A percentile compares a stretch with the other conserved stretches of the same genome.
These are phyloP conservation scores for Callorhinus ursinus DNA, from an alignment of 2,113 vertebrate genomes.

Conservation along the genomic window DNA sequence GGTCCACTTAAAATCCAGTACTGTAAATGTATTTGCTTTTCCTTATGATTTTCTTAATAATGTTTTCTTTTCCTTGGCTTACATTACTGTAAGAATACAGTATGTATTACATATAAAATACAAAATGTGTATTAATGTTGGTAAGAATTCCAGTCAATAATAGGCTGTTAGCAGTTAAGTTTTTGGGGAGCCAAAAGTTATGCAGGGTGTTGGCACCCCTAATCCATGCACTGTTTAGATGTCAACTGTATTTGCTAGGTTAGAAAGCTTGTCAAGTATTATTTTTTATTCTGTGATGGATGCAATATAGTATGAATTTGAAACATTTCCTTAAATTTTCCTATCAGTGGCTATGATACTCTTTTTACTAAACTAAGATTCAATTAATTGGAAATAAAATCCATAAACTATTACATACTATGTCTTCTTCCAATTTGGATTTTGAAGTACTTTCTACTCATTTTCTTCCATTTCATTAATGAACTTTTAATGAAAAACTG, in stretches of 20 bases:
- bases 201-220: not conserved
- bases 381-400: conserved; percentile 20
- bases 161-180: not conserved
- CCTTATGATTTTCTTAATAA: not conserved
- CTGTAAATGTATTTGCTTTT: not conserved
- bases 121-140: not conserved
- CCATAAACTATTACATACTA: conserved; percentile 7
- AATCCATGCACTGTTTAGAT: not conserved
- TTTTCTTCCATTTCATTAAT: conserved; percentile 9
- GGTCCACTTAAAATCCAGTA: not conserved
- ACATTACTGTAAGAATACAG: not conserved
- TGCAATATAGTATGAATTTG: not conserved
- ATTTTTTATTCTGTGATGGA: not conserved
- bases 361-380: conserved; percentile 5
- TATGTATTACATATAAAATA: not conserved
- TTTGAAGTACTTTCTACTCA: conserved; percentile 8
- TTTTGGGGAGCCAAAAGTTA: not conserved
- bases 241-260: conserved; percentile 1
- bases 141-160: not conserved
- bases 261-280: not conserved
- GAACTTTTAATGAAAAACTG: conserved; percentile 25
- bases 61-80: not conserved
- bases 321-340: conserved; percentile 8
- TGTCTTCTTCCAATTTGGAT: conserved; percentile 22
- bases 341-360: not conserved